phyloP scores from a whole-genome alignment of 2,797 vertebrate species.

The Babyrousa celebensis region DNA sequence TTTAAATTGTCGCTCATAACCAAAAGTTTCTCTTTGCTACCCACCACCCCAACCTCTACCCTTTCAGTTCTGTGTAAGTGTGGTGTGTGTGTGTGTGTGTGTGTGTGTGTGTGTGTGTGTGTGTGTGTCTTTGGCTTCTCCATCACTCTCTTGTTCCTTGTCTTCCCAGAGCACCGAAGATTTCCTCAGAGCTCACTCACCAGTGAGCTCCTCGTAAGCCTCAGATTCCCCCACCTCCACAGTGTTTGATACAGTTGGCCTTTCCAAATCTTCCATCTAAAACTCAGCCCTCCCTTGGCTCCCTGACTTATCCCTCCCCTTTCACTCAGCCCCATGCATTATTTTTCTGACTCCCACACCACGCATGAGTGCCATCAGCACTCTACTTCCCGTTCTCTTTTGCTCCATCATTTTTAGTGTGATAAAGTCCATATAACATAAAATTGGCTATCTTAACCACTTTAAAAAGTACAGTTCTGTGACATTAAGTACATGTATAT shows the following conservation, averaged over 20 bases:
- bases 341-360: background rate
- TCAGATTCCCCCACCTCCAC: background rate
- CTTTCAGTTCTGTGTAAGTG: background rate
- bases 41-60: too few species aligned
- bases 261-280: background rate
- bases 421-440: background rate
- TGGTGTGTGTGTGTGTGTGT: background rate
- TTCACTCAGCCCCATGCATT: background rate
- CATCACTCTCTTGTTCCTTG: background rate
- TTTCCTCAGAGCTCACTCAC: background rate
- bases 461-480: background rate
- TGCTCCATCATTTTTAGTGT: background rate
- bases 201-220: background rate
- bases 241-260: background rate
- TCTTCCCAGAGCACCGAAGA: background rate
- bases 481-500: too few species aligned
- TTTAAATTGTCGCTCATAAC: background rate
- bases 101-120: background rate
- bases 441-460: background rate
- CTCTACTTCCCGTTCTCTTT: background rate
- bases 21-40: background rate
- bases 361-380: background rate
- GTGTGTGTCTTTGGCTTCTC: background rate
- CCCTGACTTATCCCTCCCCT: background rate
- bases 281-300: background rate